Evolutionary conservation across 2,797 vertebrate genomes (phyloP).

Genomic region (Nasua narica): DNA sequence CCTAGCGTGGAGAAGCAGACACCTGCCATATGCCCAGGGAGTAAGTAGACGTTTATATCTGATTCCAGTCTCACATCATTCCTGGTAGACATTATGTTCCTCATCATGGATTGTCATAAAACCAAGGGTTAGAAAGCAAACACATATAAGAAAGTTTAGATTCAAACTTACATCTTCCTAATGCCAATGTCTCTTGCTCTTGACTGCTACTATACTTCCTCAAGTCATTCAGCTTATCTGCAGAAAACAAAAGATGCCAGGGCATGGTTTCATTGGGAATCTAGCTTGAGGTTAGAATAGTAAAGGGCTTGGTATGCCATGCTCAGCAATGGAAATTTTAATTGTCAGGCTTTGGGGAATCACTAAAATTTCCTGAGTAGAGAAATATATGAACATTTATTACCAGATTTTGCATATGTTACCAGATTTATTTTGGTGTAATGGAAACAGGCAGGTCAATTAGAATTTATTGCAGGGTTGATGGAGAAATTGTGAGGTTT

Average conservation of each 20-base stretch:
- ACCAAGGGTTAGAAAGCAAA: not conserved
- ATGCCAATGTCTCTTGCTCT: not conserved
- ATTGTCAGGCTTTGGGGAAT: not conserved
- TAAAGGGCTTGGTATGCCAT: not conserved
- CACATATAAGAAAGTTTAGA: not conserved
- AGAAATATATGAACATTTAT: not conserved
- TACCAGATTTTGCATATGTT: not conserved
- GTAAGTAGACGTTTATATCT: not conserved
- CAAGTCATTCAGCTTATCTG: not conserved
- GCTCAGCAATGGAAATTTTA: not conserved
- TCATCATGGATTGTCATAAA: not conserved
- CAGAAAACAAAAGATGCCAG: not conserved
- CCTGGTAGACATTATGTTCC: not conserved
- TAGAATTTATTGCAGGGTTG: not conserved
- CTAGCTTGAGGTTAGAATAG: not conserved
- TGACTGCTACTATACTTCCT: not conserved
- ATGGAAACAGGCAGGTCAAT: not conserved
- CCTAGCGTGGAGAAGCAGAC: not conserved
- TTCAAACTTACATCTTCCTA: not conserved
- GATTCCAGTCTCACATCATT: not conserved
- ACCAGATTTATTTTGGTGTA: not conserved
- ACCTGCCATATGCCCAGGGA: not conserved
- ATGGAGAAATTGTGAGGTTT: not conserved
- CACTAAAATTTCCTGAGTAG: not conserved
- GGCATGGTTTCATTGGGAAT: not conserved